These are phyloP conservation scores for Cydia splendana DNA, from an alignment of 1,140 invertebrate genomes.

Conservation along the genomic window DNA sequence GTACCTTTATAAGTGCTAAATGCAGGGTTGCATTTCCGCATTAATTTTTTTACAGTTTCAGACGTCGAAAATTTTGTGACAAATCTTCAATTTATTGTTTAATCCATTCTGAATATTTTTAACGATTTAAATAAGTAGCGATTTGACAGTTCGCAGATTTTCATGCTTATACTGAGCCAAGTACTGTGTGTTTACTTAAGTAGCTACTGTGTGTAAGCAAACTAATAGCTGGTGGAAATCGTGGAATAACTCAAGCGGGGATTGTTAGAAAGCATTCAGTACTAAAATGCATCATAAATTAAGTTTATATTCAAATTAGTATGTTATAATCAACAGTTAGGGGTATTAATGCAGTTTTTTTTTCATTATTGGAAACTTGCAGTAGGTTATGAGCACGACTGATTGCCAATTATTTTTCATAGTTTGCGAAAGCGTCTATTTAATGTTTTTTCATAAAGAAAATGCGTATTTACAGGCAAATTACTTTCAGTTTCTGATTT, in stretches of 20 bases:
- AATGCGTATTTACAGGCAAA: background rate
- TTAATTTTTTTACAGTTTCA: no score
- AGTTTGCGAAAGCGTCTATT: background rate
- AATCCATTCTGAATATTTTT: no score
- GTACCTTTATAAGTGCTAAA: no score
- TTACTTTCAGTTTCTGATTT: background rate
- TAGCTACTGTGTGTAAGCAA: background rate
- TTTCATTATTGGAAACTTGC: background rate
- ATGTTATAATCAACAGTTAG: background rate
- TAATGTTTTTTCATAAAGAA: background rate
- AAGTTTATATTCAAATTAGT: background rate
- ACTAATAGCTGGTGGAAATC: background rate
- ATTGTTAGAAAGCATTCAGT: background rate
- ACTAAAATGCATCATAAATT: background rate
- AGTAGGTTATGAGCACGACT: background rate
- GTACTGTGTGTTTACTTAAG: background rate
- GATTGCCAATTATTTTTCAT: constrained; percentile 17
- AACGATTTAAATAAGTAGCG: no score
- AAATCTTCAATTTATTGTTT: no score
- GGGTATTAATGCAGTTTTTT: background rate
- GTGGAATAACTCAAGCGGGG: constrained; percentile 7
- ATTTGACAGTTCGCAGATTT: no score
- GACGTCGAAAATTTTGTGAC: no score
- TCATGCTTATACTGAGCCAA: background rate
- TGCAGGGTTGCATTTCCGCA: no score